Evolutionary conservation across 2,888 invertebrate genomes (phyloP).

Genomic region (Torymus auratus): DNA sequence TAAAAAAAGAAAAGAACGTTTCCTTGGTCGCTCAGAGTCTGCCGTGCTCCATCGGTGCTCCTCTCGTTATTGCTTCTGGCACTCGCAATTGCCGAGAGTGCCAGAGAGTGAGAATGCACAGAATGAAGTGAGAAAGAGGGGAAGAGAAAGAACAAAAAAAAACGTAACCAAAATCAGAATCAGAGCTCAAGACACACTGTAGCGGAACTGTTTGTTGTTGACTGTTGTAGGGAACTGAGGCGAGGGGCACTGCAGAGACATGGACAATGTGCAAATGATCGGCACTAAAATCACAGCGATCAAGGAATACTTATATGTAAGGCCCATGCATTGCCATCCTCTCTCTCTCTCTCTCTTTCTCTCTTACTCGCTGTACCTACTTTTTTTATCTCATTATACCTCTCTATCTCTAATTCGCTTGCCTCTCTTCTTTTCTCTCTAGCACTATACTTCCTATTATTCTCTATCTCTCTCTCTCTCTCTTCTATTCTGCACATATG

Average conservation of each 20-base stretch:
- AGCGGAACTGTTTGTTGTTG: constrained; percentile 73
- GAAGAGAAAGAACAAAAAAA: neutral
- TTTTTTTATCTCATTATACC: constrained; percentile 11
- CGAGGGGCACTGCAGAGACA: constrained; percentile 74
- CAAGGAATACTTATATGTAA: constrained; percentile 77
- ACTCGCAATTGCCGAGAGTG: constrained; percentile 8
- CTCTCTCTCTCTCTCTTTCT: constrained; percentile 16
- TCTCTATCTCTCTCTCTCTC: constrained; percentile 5
- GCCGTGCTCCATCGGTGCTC: constrained; percentile 67
- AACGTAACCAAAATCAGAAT: constrained; percentile 29
- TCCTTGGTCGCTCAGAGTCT: constrained; percentile 72
- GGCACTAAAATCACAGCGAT: constrained; percentile 76
- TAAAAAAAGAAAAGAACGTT: constrained; percentile 59
- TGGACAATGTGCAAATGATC: constrained; percentile 77
- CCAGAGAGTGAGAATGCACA: neutral
- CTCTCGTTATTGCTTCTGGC: constrained; percentile 64
- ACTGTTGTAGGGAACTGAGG: constrained; percentile 75
- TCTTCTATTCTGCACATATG: neutral
- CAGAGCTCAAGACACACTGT: constrained; percentile 65
- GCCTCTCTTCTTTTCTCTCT: neutral
- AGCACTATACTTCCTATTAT: neutral
- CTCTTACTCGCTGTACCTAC: neutral
- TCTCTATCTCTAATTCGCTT: neutral
- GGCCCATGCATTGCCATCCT: constrained; percentile 60
- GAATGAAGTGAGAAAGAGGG: too few species aligned